phyloP scores from a whole-genome alignment of 2,888 invertebrate genomes.

The Limenitis camilla region DNA sequence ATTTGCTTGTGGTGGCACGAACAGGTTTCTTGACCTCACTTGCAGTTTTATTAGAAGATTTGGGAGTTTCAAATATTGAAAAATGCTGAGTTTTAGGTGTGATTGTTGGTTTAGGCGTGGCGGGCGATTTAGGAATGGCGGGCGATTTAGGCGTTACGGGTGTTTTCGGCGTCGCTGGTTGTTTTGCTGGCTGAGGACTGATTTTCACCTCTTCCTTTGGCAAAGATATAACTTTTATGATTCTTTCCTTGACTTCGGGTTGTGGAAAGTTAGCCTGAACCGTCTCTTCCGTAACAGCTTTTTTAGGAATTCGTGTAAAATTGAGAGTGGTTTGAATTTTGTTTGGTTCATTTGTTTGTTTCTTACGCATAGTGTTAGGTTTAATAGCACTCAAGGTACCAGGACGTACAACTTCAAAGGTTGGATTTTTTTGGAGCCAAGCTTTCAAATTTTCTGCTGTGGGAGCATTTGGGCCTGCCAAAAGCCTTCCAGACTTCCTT shows the following conservation, averaged over 20 bases:
- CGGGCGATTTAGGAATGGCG: constrained; percentile 10
- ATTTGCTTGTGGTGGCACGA: constrained; percentile 38
- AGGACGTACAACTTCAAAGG: constrained; percentile 87
- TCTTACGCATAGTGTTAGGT: constrained; percentile 51
- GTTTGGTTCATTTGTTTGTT: constrained; percentile 37
- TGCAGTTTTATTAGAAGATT: constrained; percentile 38
- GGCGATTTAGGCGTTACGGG: constrained; percentile 34
- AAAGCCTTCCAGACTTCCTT: constrained; percentile 81
- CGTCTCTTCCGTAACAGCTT: constrained; percentile 35
- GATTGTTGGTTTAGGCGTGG: constrained; percentile 28
- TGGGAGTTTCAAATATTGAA: constrained; percentile 45
- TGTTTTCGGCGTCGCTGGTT: constrained; percentile 26
- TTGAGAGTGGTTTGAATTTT: constrained; percentile 69
- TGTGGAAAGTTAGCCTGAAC: constrained; percentile 28
- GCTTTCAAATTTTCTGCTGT: constrained; percentile 84
- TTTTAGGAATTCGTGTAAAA: constrained; percentile 58
- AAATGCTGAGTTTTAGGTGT: constrained; percentile 28
- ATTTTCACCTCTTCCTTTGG: constrained; percentile 40
- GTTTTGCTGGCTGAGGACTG: constrained; percentile 18
- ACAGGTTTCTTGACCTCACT: constrained; percentile 46
- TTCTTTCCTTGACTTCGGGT: constrained; percentile 39
- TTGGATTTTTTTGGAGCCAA: constrained; percentile 91
- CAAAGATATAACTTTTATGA: constrained; percentile 33
- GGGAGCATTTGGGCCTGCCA: constrained; percentile 88
- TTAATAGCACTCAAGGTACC: constrained; percentile 69